phyloP scores from a whole-genome alignment of 2,113 vertebrate genomes.

The Corythaixoides concolor region DNA sequence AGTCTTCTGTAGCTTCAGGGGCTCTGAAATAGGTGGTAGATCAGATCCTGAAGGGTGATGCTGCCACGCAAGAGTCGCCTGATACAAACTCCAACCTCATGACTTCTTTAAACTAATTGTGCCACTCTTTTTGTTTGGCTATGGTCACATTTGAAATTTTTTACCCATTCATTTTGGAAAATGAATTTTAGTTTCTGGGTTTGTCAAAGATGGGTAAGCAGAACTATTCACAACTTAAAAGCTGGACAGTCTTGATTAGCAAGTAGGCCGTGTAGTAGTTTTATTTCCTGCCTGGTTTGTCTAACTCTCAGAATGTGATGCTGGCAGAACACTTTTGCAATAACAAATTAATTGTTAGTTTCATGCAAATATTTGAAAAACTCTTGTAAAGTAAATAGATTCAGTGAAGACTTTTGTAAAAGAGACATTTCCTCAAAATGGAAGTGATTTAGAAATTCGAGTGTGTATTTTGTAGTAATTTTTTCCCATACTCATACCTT shows the following conservation, averaged over 20 bases:
- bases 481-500: fast-evolving
- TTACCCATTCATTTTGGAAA: not conserved
- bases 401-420: not conserved
- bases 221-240: not conserved
- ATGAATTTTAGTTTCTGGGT: not conserved
- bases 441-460: not conserved
- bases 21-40: not conserved
- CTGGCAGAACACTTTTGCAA: not conserved
- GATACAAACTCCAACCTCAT: not conserved
- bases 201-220: not conserved
- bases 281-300: not conserved
- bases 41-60: not conserved
- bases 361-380: not conserved
- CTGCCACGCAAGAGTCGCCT: not conserved
- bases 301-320: not conserved
- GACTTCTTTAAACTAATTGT: not conserved
- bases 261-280: not conserved
- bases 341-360: not conserved
- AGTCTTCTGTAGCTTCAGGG: not conserved
- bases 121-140: not conserved
- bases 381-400: not conserved
- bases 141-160: not conserved
- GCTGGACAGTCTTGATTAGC: not conserved
- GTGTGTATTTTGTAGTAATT: not conserved
- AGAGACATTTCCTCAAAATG: not conserved